A percentile compares a stretch with the other conserved stretches of the same genome.
Conservation (phyloP, 1,140 invertebrate genomes). For the Phortica variegata region DNA sequence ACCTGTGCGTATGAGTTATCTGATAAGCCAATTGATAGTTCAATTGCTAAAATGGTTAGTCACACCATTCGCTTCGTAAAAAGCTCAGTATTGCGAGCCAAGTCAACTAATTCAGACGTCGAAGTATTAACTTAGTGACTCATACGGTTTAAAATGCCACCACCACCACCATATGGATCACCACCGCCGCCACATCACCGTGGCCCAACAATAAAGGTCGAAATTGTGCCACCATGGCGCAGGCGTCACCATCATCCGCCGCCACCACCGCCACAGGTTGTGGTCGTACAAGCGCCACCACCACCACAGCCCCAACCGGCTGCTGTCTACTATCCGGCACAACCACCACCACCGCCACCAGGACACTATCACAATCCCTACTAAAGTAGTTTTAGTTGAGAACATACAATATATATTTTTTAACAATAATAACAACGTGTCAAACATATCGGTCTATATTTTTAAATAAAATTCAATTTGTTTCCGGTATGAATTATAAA, state of each 20-base stretch:
- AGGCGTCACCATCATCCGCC: conserved; percentile 33
- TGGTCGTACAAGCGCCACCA: conserved; percentile 33
- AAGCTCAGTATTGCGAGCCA: conserved; percentile 15
- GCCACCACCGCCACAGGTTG: conserved; percentile 15
- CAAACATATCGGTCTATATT: too few relatives aligned
- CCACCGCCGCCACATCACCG: conserved; percentile 33
- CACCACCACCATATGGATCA: conserved; percentile 32
- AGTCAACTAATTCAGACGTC: conserved; percentile 20
- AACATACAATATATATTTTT: too few relatives aligned
- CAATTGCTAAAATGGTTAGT: too few relatives aligned
- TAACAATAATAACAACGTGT: too few relatives aligned
- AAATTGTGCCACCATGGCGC: conserved; percentile 41
- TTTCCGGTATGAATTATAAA: too few relatives aligned
- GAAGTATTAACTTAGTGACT: neutral
- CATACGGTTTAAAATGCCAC: conserved; percentile 25
- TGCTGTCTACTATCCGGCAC: conserved; percentile 5
- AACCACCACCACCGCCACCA: neutral
- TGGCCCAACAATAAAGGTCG: conserved; percentile 40
- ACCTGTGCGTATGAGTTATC: too few relatives aligned
- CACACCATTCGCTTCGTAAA: too few relatives aligned
- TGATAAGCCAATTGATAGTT: too few relatives aligned
- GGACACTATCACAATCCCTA: conserved; percentile 37
- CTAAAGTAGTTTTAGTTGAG: too few relatives aligned
- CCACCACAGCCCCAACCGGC: conserved; percentile 30
- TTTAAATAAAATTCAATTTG: too few relatives aligned